Evolutionary conservation across 2,797 vertebrate genomes (phyloP), one percentile per base, ranked within the genome.

Genomic region (Hydrophis major): DNA sequence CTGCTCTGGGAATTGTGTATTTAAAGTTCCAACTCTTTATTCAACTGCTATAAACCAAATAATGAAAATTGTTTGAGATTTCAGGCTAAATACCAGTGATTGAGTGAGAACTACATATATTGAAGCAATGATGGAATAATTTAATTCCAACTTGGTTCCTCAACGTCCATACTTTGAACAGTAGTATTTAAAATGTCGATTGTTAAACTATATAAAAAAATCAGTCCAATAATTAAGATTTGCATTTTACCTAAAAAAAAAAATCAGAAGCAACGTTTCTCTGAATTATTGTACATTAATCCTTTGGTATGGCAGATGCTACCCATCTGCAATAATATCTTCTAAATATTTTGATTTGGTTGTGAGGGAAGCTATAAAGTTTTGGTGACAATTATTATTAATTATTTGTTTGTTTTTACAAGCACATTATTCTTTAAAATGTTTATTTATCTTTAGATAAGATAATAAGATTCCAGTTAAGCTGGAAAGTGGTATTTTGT

Each of bases 181-280:
- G 96, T 91, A 95, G 96, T 94, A 95, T 97, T 97, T 94, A 95
- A 94, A 97, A 94, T 95, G 96, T 96, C 96, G 94, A 96, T 7
- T 97, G 96, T 93, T 96, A 96, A 95, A 95, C 74, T 93, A 88
- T 94, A 94, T 7, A 12, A 16, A 96, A 95, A 97, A 96, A 95
- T 94, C 94, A 95, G 94, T 90, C 96, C 96, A 94, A 95, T 95
- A 97, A 97, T 96, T 95, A 95, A 96, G 95, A 94, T 78, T 83
- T 95, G 94, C 92, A 96, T 96, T 94, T 94, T 95, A 61, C 2
- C 88, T 95, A 90, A 95, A 78, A 94, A 96, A 78, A 32, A 16
- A 16, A 0, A 95, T 94, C 94, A 95, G 94, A 96, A 97, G 94
- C 92, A 95, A 93, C 0, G 92, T 97, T 94, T 93, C 91, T 95